A percentile compares a stretch with the other conserved stretches of the same genome.
Conservation (phyloP, 2,888 invertebrate genomes). For the Melinaea marsaeus region DNA sequence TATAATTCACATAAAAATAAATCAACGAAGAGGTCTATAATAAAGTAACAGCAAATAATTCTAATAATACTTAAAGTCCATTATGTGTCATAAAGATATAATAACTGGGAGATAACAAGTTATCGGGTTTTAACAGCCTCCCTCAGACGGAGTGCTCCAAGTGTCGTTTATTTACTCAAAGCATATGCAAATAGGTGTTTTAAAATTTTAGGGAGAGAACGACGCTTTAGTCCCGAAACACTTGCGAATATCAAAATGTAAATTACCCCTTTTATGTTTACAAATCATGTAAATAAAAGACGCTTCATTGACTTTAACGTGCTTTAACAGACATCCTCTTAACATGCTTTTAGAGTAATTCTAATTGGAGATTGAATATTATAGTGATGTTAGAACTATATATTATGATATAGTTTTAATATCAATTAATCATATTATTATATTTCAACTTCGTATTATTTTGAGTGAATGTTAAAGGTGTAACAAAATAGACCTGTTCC, state of each 20-base stretch:
- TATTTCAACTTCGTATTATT: too few relatives aligned
- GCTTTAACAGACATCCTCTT: constrained; percentile 29
- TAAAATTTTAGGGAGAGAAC: constrained; percentile 77
- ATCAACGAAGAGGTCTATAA: too few relatives aligned
- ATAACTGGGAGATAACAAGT: constrained; percentile 25
- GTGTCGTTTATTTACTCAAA: constrained; percentile 78
- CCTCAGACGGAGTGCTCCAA: constrained; percentile 63
- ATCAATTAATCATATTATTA: too few relatives aligned
- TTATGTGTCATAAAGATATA: neutral
- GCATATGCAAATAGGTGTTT: constrained; percentile 78
- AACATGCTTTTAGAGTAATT: constrained; percentile 21
- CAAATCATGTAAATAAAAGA: constrained; percentile 77
- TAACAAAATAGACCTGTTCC: too few relatives aligned
- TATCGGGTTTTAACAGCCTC: constrained; percentile 37
- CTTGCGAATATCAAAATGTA: constrained; percentile 77
- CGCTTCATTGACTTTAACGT: constrained; percentile 70
- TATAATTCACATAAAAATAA: too few relatives aligned
- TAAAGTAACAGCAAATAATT: too few relatives aligned
- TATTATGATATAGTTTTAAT: too few relatives aligned
- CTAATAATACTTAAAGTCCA: too few relatives aligned
- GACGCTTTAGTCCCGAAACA: constrained; percentile 73
- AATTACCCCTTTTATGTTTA: constrained; percentile 77
- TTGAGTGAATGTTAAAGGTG: too few relatives aligned
- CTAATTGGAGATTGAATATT: constrained; percentile 7
- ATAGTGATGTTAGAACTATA: too few relatives aligned